These are phyloP conservation scores for Elachura formosa DNA, from an alignment of 2,113 vertebrate genomes.

Conservation along the genomic window DNA sequence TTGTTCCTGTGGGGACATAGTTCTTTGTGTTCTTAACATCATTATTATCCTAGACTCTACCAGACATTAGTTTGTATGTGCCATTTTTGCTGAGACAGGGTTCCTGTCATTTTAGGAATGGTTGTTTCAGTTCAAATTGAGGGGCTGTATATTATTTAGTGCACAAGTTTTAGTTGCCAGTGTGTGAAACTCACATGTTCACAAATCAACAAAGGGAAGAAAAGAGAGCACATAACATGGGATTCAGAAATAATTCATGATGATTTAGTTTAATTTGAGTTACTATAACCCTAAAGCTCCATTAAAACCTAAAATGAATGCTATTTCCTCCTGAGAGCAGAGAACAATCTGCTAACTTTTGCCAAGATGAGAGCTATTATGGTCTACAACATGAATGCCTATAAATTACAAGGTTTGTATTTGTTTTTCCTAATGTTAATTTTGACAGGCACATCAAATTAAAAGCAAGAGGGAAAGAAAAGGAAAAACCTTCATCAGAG, in stretches of 20 bases:
- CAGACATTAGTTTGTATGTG: neutral
- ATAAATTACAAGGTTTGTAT: neutral
- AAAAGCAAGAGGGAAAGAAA: neutral
- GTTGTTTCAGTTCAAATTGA: neutral
- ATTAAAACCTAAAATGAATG: conserved; percentile 23
- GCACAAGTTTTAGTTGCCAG: neutral
- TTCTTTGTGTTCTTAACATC: neutral
- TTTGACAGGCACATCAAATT: conserved; percentile 37
- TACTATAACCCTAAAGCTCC: conserved; percentile 47
- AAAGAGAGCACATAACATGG: conserved; percentile 3
- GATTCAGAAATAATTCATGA: conserved; percentile 51
- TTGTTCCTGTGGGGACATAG: neutral
- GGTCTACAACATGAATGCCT: neutral
- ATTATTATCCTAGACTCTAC: neutral
- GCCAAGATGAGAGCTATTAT: conserved; percentile 19
- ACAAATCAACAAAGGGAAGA: neutral
- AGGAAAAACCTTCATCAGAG: neutral
- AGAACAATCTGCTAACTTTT: conserved; percentile 30
- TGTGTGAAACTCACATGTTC: neutral
- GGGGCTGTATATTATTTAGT: neutral
- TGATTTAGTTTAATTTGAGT: conserved; percentile 49
- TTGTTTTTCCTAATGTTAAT: conserved; percentile 42
- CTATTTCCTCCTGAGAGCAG: conserved; percentile 26
- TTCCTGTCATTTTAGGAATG: neutral
- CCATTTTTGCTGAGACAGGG: neutral